phyloP scores from a whole-genome alignment of 64 coral and sea anemone genomes.

The Astreopora myriophthalma region DNA sequence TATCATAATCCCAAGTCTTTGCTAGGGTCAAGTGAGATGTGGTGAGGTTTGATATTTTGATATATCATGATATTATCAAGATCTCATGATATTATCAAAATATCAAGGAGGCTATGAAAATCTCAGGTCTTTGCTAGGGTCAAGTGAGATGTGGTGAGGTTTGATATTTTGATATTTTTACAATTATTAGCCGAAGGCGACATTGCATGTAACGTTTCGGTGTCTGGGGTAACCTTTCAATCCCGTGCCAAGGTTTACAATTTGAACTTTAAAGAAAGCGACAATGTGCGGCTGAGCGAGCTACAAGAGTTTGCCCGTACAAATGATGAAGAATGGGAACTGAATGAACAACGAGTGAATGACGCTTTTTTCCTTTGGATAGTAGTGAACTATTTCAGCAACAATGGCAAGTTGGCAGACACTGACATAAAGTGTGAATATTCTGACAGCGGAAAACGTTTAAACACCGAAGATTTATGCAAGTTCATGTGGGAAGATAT shows the following conservation, averaged over 20 bases:
- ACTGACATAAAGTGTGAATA: neutral
- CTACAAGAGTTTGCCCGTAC: slow-evolving; percentile 50
- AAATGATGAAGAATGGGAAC: slow-evolving; percentile 38
- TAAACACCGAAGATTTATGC: slow-evolving; percentile 47
- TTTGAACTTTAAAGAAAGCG: slow-evolving; percentile 33
- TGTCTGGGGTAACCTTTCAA: slow-evolving; percentile 48
- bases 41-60: too few species aligned
- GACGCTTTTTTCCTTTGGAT: slow-evolving; percentile 71
- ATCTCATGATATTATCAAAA: too few species aligned
- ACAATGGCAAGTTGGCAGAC: neutral
- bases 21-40: too few species aligned
- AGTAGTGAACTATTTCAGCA: slow-evolving; percentile 42
- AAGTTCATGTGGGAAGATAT: slow-evolving; percentile 56
- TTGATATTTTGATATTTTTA: too few species aligned
- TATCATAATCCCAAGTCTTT: too few species aligned
- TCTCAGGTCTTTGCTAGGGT: too few species aligned
- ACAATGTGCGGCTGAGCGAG: neutral
- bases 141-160: too few species aligned
- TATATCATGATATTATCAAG: too few species aligned
- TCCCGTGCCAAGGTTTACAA: slow-evolving; percentile 65
- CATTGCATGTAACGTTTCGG: slow-evolving; percentile 63
- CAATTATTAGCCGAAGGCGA: too few species aligned
- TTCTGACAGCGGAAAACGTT: neutral
- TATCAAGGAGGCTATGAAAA: too few species aligned
- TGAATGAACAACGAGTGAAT: slow-evolving; percentile 73